phyloP scores from a whole-genome alignment of 2,888 invertebrate species.

The Nomada hirtipes region DNA sequence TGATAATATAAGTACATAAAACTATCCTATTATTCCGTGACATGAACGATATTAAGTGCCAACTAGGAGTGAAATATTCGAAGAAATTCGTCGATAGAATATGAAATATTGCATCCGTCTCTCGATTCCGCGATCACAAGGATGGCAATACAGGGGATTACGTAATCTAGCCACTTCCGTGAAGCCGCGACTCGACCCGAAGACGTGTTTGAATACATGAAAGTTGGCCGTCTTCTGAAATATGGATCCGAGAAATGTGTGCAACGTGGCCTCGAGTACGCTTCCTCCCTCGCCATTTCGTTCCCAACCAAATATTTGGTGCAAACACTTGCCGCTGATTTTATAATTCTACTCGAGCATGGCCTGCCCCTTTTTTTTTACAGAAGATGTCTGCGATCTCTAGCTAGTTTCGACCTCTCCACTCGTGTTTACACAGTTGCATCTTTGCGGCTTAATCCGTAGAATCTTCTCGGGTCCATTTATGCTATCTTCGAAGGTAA shows the following conservation, averaged over 20 bases:
- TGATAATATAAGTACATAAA: too few relatives aligned
- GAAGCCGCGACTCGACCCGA: not conserved
- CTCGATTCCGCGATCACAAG: not conserved
- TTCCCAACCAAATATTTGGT: constrained; percentile 50
- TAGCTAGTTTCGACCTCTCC: not conserved
- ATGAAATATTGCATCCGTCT: constrained; percentile 8
- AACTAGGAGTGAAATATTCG: constrained; percentile 4
- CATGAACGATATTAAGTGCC: not conserved
- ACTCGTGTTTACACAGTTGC: not conserved
- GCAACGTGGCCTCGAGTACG: constrained; percentile 12
- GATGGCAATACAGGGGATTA: constrained; percentile 28
- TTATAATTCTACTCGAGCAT: constrained; percentile 27
- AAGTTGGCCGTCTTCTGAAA: constrained; percentile 22
- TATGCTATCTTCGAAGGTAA: not conserved
- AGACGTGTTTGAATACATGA: constrained; percentile 7
- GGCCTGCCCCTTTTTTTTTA: not conserved
- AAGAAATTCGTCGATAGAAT: constrained; percentile 5
- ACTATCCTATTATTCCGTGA: not conserved
- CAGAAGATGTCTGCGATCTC: not conserved
- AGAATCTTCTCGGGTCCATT: not conserved
- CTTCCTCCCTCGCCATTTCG: constrained; percentile 8
- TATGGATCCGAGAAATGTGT: constrained; percentile 20
- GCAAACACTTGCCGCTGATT: constrained; percentile 42
- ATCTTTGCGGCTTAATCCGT: not conserved
- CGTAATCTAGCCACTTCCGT: constrained; percentile 13